Evolutionary conservation across 2,797 vertebrate genomes (phyloP).

Genomic region (Bovichtus variegatus): DNA sequence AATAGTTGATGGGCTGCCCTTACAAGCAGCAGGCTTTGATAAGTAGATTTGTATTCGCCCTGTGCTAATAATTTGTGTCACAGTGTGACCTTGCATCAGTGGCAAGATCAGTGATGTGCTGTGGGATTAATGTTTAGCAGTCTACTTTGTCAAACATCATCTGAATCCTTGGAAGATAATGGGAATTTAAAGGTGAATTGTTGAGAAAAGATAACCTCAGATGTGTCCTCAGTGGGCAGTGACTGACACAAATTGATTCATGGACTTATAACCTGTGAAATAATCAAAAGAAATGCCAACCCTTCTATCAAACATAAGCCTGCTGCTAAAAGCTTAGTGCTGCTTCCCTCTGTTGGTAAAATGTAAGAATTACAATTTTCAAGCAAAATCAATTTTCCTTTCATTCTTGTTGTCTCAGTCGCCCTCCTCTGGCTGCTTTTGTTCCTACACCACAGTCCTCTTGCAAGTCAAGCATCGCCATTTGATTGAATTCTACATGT

Average conservation of each 20-base stretch:
- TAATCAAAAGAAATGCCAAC: background rate
- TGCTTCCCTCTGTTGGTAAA: slow-evolving; percentile 68
- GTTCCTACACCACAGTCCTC: slow-evolving; percentile 15
- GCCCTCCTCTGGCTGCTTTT: slow-evolving; percentile 60
- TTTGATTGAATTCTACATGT: background rate
- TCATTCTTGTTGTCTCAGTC: slow-evolving; percentile 36
- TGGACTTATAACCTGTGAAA: background rate
- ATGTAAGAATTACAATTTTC: slow-evolving; percentile 17
- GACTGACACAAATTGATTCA: slow-evolving; percentile 39
- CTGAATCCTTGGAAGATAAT: slow-evolving; percentile 24
- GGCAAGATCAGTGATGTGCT: slow-evolving; percentile 31
- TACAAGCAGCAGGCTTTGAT: slow-evolving; percentile 25
- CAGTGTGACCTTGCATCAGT: slow-evolving; percentile 30
- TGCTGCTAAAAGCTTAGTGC: slow-evolving; percentile 34
- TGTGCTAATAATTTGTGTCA: slow-evolving; percentile 28
- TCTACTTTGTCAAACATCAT: slow-evolving; percentile 31
- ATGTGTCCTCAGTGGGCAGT: background rate
- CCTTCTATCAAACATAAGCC: too few species aligned
- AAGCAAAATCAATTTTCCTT: fast-evolving
- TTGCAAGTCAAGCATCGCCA: background rate
- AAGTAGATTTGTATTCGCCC: slow-evolving; percentile 36
- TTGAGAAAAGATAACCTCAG: slow-evolving; percentile 16
- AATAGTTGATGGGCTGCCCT: slow-evolving; percentile 1
- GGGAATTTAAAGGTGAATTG: slow-evolving; percentile 10
- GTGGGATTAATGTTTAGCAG: slow-evolving; percentile 20